Evolutionary conservation across 2,888 invertebrate species (phyloP), one percentile per base, ranked within the genome.

Genomic region (Nomada fabriciana): DNA sequence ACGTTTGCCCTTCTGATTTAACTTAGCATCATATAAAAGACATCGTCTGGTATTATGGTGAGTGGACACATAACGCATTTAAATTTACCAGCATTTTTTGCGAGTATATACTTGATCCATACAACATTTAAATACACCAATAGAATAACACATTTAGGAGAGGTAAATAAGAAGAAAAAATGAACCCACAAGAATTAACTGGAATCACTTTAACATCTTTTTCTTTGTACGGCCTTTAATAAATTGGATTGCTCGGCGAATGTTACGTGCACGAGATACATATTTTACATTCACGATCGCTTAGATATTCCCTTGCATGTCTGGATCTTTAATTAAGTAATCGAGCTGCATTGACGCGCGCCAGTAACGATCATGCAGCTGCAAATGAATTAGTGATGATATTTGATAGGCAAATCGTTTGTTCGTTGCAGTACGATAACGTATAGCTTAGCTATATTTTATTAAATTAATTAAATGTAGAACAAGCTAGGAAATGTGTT

Each of bases 301-400:
- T 53, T 36, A 25, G 76, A 42, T 36, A 36, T 18, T 53, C 25
- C 47, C 10, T 57, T 42, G 76, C 52, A 63, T 59, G 67, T 52
- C n/a, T 52, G 13, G 7, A n/a, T 10, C 9, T 13, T 80, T 47
- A 64, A 80, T 80, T 63, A 76, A 72, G 55, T 63, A 67, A 65
- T 57, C 18, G 50, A 1, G 20, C 43, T 18, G 18, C 36, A 75
- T 52, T 55, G 64, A 63, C 13, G 52, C 52, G 13, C 53, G 53
- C 60, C 65, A 42, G 13, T 64, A 42, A 29, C 25, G 70, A 47
- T 42, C 13, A 11, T 29, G 4, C 23, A 3, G 13, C 20, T 10
- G 43, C 53, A 57, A 63, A 50, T 73, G 50, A 68, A 67, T 68
- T 76, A 59, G 15, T 15, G 25, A 25, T 18, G 9, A 47, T 55